phyloP scores from a whole-genome alignment of 2,113 vertebrate genomes.

The Struthidea cinerea region DNA sequence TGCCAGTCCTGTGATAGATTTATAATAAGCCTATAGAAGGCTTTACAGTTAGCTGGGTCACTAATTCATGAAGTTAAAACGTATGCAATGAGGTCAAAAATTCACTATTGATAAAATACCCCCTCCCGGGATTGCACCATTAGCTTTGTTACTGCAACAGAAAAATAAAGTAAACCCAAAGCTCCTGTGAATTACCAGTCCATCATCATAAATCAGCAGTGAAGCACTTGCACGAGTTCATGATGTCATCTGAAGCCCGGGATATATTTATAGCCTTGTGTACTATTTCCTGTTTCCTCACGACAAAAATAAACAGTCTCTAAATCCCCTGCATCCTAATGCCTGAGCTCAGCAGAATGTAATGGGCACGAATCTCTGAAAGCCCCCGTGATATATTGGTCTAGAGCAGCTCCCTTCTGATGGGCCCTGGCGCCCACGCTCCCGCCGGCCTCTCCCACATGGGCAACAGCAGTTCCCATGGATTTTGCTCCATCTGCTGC shows the following conservation, averaged over 20 bases:
- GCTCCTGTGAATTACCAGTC: conserved; percentile 26
- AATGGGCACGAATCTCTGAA: background rate
- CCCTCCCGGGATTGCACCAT: background rate
- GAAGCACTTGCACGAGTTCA: background rate
- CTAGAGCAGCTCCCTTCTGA: background rate
- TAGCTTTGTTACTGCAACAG: conserved; percentile 29
- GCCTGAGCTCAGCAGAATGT: background rate
- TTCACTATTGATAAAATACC: conserved; percentile 40
- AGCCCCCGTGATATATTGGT: background rate
- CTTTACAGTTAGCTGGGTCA: conserved; percentile 37
- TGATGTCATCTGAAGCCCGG: conserved; percentile 1
- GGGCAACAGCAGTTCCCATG: background rate
- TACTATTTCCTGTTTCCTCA: conserved; percentile 40
- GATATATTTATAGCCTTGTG: conserved; percentile 45
- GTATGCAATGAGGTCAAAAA: conserved; percentile 42
- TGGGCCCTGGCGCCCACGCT: accelerated
- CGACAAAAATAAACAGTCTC: conserved; percentile 14
- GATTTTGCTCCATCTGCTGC: background rate
- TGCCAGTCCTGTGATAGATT: conserved; percentile 59
- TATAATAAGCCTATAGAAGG: conserved; percentile 53
- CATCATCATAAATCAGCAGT: conserved; percentile 40
- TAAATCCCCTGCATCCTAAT: conserved; percentile 18
- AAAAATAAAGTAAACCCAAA: conserved; percentile 7
- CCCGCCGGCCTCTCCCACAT: background rate
- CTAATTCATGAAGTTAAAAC: conserved; percentile 29